These are phyloP conservation scores for Trochalopteron elliotii DNA, from an alignment of 2,113 vertebrate species.

Conservation along the genomic window DNA sequence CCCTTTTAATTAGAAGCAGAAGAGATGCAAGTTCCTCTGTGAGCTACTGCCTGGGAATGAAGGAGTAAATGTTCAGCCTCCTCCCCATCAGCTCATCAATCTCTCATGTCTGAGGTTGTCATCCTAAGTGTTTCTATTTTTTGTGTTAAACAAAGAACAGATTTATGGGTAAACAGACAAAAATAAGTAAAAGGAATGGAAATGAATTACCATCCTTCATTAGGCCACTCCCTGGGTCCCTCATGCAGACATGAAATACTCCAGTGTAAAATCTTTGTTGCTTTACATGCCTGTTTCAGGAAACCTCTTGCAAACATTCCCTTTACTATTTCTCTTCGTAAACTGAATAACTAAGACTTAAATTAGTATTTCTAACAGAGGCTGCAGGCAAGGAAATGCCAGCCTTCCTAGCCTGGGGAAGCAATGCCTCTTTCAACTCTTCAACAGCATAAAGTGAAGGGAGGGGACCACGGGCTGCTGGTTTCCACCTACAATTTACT, in stretches of 20 bases:
- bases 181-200: slow-evolving; percentile 5
- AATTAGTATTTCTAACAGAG: neutral
- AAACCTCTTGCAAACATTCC: neutral
- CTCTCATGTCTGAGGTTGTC: neutral
- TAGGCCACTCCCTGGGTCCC: neutral
- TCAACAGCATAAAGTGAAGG: neutral
- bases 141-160: neutral
- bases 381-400: neutral
- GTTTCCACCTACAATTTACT: neutral
- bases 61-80: neutral
- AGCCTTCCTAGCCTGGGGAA: neutral
- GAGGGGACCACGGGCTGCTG: neutral
- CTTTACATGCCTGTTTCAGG: neutral
- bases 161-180: slow-evolving; percentile 29
- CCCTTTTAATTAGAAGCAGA: neutral
- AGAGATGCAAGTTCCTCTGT: neutral
- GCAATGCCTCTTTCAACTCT: neutral
- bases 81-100: neutral
- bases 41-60: neutral
- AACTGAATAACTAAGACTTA: neutral
- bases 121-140: neutral
- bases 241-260: neutral
- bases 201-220: neutral
- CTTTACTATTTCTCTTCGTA: neutral
- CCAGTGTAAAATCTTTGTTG: neutral